Conservation (phyloP, 2,888 invertebrate species). For the Taenaris catops region DNA sequence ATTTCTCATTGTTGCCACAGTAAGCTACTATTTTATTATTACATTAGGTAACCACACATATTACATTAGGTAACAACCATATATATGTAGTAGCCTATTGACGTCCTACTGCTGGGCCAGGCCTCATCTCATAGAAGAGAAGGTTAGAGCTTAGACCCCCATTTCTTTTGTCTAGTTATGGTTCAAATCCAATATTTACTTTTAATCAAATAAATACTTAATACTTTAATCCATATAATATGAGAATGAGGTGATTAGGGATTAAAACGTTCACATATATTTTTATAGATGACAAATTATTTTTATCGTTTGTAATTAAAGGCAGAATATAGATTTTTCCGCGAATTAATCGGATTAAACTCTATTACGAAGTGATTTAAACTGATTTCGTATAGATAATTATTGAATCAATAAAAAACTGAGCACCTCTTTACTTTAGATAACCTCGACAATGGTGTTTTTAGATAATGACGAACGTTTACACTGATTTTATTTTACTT, state of each 20-base stretch:
- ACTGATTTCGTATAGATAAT: conserved; percentile 18
- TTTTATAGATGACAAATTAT: conserved; percentile 8
- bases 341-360: conserved; percentile 21
- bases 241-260: not conserved
- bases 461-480: conserved; percentile 7
- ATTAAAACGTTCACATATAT: not conserved
- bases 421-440: conserved; percentile 10
- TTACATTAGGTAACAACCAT: no score
- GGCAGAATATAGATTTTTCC: conserved; percentile 15
- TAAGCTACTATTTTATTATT: no score
- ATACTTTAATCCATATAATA: conserved; percentile 5
- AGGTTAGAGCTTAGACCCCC: no score
- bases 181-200: conserved; percentile 2
- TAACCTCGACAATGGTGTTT: conserved; percentile 12
- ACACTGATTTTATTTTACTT: conserved; percentile 7
- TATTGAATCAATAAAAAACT: conserved; percentile 8
- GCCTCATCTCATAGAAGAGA: no score
- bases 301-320: conserved; percentile 16
- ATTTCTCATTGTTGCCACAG: no score
- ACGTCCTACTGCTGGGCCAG: no score
- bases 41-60: no score
- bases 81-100: no score
- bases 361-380: conserved; percentile 18
- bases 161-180: no score
- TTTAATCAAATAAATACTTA: not conserved